Evolutionary conservation across 1,140 invertebrate species (phyloP).

Genomic region (Paramacrobiotus metropolitanus): DNA sequence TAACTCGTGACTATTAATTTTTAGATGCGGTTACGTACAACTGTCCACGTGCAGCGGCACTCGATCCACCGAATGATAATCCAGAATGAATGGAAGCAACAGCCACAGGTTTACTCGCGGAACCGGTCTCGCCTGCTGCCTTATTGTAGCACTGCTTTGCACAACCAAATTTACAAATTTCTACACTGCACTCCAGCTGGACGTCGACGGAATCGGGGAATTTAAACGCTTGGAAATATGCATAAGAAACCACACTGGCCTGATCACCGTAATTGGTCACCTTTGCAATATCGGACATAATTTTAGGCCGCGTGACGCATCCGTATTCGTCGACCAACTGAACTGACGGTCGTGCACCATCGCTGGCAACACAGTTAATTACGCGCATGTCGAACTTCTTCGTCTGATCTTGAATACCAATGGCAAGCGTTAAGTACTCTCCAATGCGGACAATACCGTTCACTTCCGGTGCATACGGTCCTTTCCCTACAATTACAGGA

Average conservation of each 20-base stretch:
- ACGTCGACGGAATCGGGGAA: conserved; percentile 56
- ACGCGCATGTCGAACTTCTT: conserved; percentile 88
- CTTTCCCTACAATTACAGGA: conserved; percentile 64
- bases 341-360: conserved; percentile 77
- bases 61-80: no score
- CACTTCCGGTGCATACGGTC: conserved; percentile 81
- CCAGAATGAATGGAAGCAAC: no score
- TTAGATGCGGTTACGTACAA: no score
- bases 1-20: no score
- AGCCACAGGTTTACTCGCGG: conserved; percentile 12
- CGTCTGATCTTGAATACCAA: conserved; percentile 80
- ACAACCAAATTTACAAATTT: conserved; percentile 54
- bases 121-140: neutral
- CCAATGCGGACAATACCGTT: conserved; percentile 80
- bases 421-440: conserved; percentile 86
- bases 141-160: conserved; percentile 14
- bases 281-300: conserved; percentile 79
- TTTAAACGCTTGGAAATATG: conserved; percentile 49
- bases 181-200: conserved; percentile 55
- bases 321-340: conserved; percentile 75
- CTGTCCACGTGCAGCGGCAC: no score
- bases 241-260: conserved; percentile 68
- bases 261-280: conserved; percentile 82
- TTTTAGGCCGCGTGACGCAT: conserved; percentile 65
- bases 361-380: conserved; percentile 74